Conservation (phyloP, 2,797 vertebrate genomes). For the Sebastes taczanowskii region DNA sequence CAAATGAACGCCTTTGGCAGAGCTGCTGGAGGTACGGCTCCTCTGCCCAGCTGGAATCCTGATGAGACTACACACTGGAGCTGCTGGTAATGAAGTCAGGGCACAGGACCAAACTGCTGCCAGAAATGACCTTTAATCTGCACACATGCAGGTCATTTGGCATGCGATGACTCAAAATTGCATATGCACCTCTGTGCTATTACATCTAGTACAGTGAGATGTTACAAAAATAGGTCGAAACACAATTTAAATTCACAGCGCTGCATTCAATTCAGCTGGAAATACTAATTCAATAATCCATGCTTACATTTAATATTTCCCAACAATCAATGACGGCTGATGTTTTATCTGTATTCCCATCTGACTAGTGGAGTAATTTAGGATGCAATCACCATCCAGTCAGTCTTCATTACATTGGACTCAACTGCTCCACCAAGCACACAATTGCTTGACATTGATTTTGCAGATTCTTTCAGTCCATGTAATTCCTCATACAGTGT, state of each 20-base stretch:
- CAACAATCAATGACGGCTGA: slow-evolving; percentile 1
- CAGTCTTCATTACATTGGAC: slow-evolving; percentile 73
- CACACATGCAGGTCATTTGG: slow-evolving; percentile 56
- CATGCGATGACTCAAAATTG: slow-evolving; percentile 22
- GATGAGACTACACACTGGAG: slow-evolving; percentile 69
- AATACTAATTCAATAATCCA: neutral
- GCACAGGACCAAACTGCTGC: slow-evolving; percentile 65
- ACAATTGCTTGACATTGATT: slow-evolving; percentile 76
- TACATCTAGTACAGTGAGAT: neutral
- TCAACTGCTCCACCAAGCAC: slow-evolving; percentile 66
- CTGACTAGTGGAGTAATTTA: slow-evolving; percentile 55
- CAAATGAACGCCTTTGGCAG: slow-evolving; percentile 83
- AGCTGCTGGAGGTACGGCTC: slow-evolving; percentile 71
- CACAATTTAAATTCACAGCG: neutral
- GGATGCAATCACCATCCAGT: slow-evolving; percentile 63
- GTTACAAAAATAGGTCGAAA: slow-evolving; percentile 1
- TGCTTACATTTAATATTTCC: slow-evolving; percentile 17
- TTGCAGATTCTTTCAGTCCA: slow-evolving; percentile 53
- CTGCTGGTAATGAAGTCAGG: slow-evolving; percentile 70
- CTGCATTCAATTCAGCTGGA: neutral
- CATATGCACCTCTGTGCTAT: slow-evolving; percentile 15
- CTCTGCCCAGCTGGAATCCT: slow-evolving; percentile 73
- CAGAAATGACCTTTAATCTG: slow-evolving; percentile 70
- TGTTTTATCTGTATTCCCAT: slow-evolving; percentile 53
- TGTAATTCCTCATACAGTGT: slow-evolving; percentile 58